phyloP scores from a whole-genome alignment of 2,797 vertebrate species.

The Zenarchopterus dispar region DNA sequence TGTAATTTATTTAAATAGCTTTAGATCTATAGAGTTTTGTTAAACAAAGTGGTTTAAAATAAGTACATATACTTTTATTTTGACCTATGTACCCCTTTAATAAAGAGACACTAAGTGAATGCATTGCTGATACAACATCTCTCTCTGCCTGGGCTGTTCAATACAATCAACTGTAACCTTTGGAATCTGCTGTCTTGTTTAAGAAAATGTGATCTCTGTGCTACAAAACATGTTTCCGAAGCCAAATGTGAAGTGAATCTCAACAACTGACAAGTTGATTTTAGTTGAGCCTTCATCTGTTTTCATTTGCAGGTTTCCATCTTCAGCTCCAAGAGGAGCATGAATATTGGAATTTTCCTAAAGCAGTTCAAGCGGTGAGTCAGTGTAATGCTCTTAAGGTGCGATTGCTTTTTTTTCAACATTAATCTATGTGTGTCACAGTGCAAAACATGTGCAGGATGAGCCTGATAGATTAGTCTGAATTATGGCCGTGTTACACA shows the following conservation, averaged over 20 bases:
- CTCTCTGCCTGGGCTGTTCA: slow-evolving; percentile 42
- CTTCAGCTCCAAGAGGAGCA: slow-evolving; percentile 84
- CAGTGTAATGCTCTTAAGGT: slow-evolving; percentile 25
- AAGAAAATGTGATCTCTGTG: slow-evolving; percentile 24
- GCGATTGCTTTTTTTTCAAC: slow-evolving; percentile 36
- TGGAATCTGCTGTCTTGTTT: slow-evolving; percentile 48
- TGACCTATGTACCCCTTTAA: slow-evolving; percentile 26
- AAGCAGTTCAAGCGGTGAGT: slow-evolving; percentile 89
- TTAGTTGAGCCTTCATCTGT: slow-evolving; percentile 22
- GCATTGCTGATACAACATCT: slow-evolving; percentile 18
- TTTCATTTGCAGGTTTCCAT: slow-evolving; percentile 76
- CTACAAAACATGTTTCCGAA: slow-evolving; percentile 28
- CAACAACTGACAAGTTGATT: slow-evolving; percentile 42
- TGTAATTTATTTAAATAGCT: neutral
- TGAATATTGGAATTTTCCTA: slow-evolving; percentile 88
- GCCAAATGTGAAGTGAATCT: slow-evolving; percentile 35
- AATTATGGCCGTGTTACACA: slow-evolving; percentile 16
- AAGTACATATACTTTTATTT: slow-evolving; percentile 16
- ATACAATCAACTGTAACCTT: slow-evolving; percentile 65
- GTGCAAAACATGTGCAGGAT: slow-evolving; percentile 18
- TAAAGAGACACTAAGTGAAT: slow-evolving; percentile 16
- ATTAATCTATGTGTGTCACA: slow-evolving; percentile 2
- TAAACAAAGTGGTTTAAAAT: slow-evolving; percentile 6
- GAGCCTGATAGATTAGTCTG: slow-evolving; percentile 19
- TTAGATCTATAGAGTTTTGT: neutral